Conservation (phyloP, 2,888 invertebrate genomes). For the Amiota communis region DNA sequence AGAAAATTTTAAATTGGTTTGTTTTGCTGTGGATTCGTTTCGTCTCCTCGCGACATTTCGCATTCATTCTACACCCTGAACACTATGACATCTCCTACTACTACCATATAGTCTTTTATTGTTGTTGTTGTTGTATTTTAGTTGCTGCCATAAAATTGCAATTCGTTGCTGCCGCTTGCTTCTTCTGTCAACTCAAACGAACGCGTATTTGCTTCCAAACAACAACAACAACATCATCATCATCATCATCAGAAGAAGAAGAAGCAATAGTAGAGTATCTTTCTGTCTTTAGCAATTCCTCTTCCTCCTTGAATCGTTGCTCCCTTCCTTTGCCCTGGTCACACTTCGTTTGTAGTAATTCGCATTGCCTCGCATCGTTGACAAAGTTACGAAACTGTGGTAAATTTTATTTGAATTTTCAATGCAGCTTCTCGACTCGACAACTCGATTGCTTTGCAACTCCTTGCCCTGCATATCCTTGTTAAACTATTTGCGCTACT, state of each 20-base stretch:
- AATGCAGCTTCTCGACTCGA: conserved; percentile 46
- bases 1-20: conserved; percentile 67
- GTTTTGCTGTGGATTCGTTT: conserved; percentile 56
- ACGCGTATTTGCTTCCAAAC: too few species aligned
- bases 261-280: too few species aligned
- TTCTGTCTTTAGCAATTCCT: too few species aligned
- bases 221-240: too few species aligned
- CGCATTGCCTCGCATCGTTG: conserved; percentile 53
- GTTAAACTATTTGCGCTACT: conserved; percentile 10
- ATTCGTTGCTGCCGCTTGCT: conserved; percentile 50
- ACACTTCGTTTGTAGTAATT: conserved; percentile 19
- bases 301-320: too few species aligned
- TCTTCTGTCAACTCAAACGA: conserved; percentile 32
- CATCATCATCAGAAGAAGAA: too few species aligned
- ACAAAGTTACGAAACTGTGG: conserved; percentile 65
- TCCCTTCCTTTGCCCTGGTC: not conserved
- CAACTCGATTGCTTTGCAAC: not conserved
- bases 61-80: not conserved
- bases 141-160: conserved; percentile 65
- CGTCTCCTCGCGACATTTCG: not conserved
- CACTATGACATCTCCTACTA: not conserved
- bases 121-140: conserved; percentile 32
- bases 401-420: conserved; percentile 65
- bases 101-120: not conserved
- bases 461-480: conserved; percentile 3